A percentile compares a stretch with the other conserved stretches of the same genome.
Evolutionary conservation across 92 coral and sea anemone species (phyloP).

Genomic region (Zoanthus sociatus): DNA sequence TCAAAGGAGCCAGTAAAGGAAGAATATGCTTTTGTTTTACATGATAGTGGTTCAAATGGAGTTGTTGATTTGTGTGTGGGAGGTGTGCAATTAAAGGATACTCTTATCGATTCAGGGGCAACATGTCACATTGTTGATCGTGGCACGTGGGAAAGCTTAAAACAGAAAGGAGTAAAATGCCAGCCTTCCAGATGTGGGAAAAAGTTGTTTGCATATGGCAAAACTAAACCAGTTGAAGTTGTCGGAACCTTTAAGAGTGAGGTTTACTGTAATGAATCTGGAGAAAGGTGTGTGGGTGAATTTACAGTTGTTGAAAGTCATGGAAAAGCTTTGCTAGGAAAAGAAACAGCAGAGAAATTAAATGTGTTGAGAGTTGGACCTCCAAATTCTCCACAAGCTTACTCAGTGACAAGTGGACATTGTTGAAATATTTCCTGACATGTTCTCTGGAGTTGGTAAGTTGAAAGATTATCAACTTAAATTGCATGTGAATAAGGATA

Average conservation of each 20-base stretch:
- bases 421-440: constrained; percentile 36
- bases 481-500: constrained; percentile 49
- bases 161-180: constrained; percentile 50
- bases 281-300: constrained; percentile 58
- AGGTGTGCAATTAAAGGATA: constrained; percentile 47
- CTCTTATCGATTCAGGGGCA: constrained; percentile 54
- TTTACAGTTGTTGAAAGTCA: constrained; percentile 63
- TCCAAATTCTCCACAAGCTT: constrained; percentile 38
- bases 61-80: constrained; percentile 32
- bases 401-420: constrained; percentile 55
- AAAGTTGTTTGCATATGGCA: constrained; percentile 67
- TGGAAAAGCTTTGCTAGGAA: constrained; percentile 65
- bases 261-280: constrained; percentile 29
- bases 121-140: constrained; percentile 41
- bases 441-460: constrained; percentile 54
- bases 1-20: constrained; percentile 2
- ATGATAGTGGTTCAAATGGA: constrained; percentile 22
- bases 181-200: constrained; percentile 34
- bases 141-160: constrained; percentile 45
- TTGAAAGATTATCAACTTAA: constrained; percentile 62
- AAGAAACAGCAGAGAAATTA: constrained; percentile 61
- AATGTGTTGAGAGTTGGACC: constrained; percentile 67
- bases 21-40: constrained; percentile 50
- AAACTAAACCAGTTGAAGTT: constrained; percentile 53
- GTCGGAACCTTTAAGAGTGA: constrained; percentile 50